Conservation (phyloP, 2,888 invertebrate genomes). For the Acleris laterana region DNA sequence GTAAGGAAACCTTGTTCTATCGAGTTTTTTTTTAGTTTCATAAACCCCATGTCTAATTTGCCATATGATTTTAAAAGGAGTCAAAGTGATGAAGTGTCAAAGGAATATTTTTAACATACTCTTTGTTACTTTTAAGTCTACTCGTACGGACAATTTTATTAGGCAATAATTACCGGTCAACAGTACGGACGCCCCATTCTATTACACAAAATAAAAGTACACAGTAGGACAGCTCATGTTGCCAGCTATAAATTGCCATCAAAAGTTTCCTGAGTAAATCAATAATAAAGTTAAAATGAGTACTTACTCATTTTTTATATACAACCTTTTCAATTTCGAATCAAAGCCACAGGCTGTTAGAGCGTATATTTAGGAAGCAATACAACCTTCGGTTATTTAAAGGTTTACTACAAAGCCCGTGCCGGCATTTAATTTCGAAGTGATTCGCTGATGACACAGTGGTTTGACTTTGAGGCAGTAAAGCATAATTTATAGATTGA, state of each 20-base stretch:
- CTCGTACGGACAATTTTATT: too few relatives aligned
- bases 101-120: background rate
- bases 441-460: slow-evolving; percentile 24
- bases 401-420: slow-evolving; percentile 30
- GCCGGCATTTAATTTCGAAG: slow-evolving; percentile 33
- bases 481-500: background rate
- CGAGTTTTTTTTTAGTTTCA: too few relatives aligned
- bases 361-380: slow-evolving; percentile 15
- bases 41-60: too few relatives aligned
- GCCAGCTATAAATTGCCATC: too few relatives aligned
- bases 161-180: too few relatives aligned
- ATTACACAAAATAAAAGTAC: too few relatives aligned
- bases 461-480: background rate
- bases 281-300: background rate
- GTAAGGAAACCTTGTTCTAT: too few relatives aligned
- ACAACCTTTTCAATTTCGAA: slow-evolving; percentile 1
- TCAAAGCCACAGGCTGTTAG: slow-evolving; percentile 6
- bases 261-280: too few relatives aligned
- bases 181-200: too few relatives aligned
- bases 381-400: slow-evolving; percentile 29
- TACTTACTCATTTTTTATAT: background rate
- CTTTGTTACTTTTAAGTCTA: background rate
- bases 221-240: too few relatives aligned
- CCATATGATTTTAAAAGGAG: too few relatives aligned
- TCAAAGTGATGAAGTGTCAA: too few relatives aligned